A percentile compares a stretch with the other conserved stretches of the same genome.
phyloP scores from a whole-genome alignment of 2,797 vertebrate genomes.

The Tenualosa thibaudeaui region DNA sequence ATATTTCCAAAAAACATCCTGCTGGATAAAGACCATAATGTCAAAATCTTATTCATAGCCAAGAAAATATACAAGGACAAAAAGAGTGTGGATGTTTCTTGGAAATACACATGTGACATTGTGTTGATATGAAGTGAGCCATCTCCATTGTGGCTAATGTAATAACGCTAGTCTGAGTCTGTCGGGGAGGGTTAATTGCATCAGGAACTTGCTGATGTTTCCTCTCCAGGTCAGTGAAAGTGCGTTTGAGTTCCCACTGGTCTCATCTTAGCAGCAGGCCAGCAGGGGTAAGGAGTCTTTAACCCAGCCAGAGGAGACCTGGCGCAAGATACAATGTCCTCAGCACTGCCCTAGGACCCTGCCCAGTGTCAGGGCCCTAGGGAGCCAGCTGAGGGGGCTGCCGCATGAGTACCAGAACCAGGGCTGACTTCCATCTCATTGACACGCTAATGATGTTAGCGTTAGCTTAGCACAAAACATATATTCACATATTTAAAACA shows the following conservation, averaged over 20 bases:
- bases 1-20: no score
- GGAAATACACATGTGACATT: background rate
- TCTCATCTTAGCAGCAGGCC: slow-evolving; percentile 25
- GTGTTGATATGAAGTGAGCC: slow-evolving; percentile 16
- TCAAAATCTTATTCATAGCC: no score
- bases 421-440: background rate
- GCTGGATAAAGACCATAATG: no score
- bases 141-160: slow-evolving; percentile 39
- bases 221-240: slow-evolving; percentile 39
- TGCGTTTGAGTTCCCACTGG: slow-evolving; percentile 34
- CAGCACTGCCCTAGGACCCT: background rate
- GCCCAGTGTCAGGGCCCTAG: background rate
- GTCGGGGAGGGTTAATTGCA: slow-evolving; percentile 45
- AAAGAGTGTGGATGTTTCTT: no score
- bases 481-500: background rate
- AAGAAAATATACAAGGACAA: no score
- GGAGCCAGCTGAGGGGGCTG: background rate
- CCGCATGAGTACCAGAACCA: background rate
- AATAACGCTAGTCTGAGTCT: slow-evolving; percentile 43
- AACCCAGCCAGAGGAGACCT: background rate
- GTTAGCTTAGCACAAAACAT: background rate
- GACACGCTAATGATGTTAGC: background rate
- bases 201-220: slow-evolving; percentile 48
- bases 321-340: background rate
- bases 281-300: slow-evolving; percentile 6